Evolutionary conservation across 2,113 vertebrate species (phyloP).

Genomic region (Turdus rufiventris): DNA sequence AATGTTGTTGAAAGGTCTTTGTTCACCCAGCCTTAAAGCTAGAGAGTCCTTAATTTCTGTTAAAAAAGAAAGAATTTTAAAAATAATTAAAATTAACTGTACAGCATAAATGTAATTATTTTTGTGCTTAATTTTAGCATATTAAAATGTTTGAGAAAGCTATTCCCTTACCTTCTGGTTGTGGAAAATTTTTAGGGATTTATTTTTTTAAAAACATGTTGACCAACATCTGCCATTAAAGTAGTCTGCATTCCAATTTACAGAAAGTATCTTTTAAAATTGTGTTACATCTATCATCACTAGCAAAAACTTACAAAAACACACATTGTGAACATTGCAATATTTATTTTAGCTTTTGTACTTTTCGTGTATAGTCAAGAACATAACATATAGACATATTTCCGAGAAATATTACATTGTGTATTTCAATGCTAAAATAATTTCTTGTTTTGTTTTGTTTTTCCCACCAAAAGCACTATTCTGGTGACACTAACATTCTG

Average conservation of each 20-base stretch:
- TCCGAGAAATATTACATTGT: neutral
- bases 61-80: neutral
- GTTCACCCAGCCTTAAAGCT: neutral
- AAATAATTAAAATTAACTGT: neutral
- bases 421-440: neutral
- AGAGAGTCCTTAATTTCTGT: neutral
- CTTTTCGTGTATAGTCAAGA: neutral
- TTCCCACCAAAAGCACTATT: neutral
- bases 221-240: neutral
- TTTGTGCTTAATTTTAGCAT: neutral
- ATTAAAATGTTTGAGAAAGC: neutral
- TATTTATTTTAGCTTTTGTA: neutral
- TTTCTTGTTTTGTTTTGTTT: neutral
- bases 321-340: neutral
- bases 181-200: neutral
- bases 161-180: neutral
- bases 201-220: neutral
- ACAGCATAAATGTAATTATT: neutral
- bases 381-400: neutral
- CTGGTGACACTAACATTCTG: neutral
- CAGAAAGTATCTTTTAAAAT: neutral
- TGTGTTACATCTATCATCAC: neutral
- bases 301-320: neutral
- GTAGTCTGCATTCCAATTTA: neutral
- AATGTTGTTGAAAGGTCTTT: slow-evolving; percentile 39